These are phyloP conservation scores for Mactra quadrangularis DNA, from an alignment of 1,140 invertebrate species.

Conservation along the genomic window DNA sequence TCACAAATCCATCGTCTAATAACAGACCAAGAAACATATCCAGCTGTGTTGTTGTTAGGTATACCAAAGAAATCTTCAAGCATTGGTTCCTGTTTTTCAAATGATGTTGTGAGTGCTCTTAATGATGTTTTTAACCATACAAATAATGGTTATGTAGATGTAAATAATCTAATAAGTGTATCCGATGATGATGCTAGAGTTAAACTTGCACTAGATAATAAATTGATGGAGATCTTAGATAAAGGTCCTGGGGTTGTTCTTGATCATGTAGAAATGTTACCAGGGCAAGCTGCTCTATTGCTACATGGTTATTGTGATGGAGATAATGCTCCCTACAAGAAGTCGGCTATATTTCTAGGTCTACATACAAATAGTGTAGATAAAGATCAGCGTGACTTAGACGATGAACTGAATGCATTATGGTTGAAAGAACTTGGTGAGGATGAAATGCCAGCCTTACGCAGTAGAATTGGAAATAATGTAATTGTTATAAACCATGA, in stretches of 20 bases:
- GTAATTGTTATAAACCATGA: slow-evolving; percentile 63
- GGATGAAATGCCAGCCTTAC: slow-evolving; percentile 75
- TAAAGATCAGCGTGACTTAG: slow-evolving; percentile 61
- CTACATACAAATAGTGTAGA: slow-evolving; percentile 33
- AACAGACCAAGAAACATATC: slow-evolving; percentile 62
- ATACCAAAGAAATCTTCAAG: slow-evolving; percentile 42
- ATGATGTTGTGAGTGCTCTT: slow-evolving; percentile 28
- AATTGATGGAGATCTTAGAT: slow-evolving; percentile 54
- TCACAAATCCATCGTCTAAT: slow-evolving; percentile 60
- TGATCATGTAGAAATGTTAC: slow-evolving; percentile 71
- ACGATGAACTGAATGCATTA: slow-evolving; percentile 59
- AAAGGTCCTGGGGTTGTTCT: slow-evolving; percentile 65
- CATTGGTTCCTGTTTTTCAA: slow-evolving; percentile 59
- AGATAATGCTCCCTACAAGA: slow-evolving; percentile 78
- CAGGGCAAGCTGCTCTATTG: slow-evolving; percentile 68
- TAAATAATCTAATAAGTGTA: slow-evolving; percentile 10
- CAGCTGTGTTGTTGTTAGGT: slow-evolving; percentile 67
- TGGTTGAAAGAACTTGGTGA: slow-evolving; percentile 67
- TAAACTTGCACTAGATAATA: slow-evolving; percentile 67
- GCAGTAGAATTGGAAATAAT: slow-evolving; percentile 76
- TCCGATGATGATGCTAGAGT: slow-evolving; percentile 35
- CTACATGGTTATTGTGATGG: slow-evolving; percentile 78
- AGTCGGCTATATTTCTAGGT: slow-evolving; percentile 69
- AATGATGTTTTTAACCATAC: slow-evolving; percentile 56
- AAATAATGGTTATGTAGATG: slow-evolving; percentile 36